Evolutionary conservation across 2,113 vertebrate genomes (phyloP), one percentile per base, ranked within the genome.

Genomic region (Sinocyclocheilus anshuiensis): DNA sequence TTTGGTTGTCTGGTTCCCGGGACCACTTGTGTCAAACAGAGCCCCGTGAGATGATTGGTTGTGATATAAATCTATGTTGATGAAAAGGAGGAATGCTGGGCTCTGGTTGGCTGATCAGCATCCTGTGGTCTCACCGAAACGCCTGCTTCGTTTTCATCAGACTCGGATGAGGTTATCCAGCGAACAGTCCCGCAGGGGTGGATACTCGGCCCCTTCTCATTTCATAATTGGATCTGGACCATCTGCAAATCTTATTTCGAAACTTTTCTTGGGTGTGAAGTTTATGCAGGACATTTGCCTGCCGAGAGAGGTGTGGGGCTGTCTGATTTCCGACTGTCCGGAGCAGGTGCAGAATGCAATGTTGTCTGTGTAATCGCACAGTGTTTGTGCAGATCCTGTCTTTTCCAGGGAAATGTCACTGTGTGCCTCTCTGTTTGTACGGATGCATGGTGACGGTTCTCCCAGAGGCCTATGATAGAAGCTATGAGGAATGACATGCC

Each of bases 281-380:
- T 88, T 88, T 85, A 75, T 85, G 76, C 42, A 22, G 67, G 85
- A 78, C 26, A 42, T 86, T 82, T 77, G 24, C 26, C 82, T 84
- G 74, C 71, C 42, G 75, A 84, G 22, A 67, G 22, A 89, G 36
- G 76, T 78, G 36, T 85, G 78, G 39, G 61, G 57, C 24, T 75
- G 69, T 88, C 81, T 10, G 36, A 42, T 85, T 88, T 81, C 82
- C 11, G 20, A 82, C 12, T 7, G 11, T 29, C 57, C 79, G 39
- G 48, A 91, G 87, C 92, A 93, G 92, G 92, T 92, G 92, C 90
- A 87, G 87, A 88, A 77, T 90, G 81, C 67, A 22, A 79, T 48
- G 71, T 18, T 84, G 87, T 88, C 84, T 83, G 81, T 65, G 74
- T 72, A 82, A 77, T 76, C 86, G 80, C 16, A 72, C 75, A 77